Conservation (phyloP, 2,113 vertebrate species). For the Orycteropus afer region DNA sequence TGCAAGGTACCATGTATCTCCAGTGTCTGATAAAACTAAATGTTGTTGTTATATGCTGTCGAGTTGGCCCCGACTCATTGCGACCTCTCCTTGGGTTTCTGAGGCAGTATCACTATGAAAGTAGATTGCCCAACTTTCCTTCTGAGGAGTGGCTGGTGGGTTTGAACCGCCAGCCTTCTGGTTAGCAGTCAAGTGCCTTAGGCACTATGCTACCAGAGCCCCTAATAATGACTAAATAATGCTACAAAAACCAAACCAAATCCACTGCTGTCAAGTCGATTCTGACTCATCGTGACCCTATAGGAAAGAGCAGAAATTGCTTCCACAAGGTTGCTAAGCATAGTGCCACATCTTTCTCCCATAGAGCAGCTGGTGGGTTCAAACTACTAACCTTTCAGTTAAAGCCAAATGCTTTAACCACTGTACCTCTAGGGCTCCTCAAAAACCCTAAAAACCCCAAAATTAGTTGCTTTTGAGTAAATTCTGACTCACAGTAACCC, state of each 20-base stretch:
- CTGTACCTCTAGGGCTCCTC: not conserved
- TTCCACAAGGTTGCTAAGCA: not conserved
- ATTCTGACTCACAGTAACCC: too few relatives aligned
- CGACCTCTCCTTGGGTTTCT: too few relatives aligned
- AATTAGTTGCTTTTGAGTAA: too few relatives aligned
- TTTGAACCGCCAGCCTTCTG: too few relatives aligned
- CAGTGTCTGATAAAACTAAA: not conserved
- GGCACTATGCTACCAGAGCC: too few relatives aligned
- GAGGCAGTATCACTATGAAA: too few relatives aligned
- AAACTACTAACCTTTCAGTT: not conserved
- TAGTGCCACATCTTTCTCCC: not conserved
- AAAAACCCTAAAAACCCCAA: not conserved
- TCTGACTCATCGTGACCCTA: not conserved
- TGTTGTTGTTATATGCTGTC: too few relatives aligned
- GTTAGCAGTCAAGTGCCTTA: too few relatives aligned
- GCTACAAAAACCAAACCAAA: not conserved
- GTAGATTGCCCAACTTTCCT: too few relatives aligned
- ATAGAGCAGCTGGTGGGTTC: not conserved
- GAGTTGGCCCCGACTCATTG: too few relatives aligned
- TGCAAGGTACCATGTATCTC: not conserved
- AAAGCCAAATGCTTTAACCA: not conserved
- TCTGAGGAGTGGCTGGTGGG: too few relatives aligned
- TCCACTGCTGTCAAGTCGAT: not conserved
- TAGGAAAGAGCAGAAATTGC: not conserved
- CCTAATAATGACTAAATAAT: too few relatives aligned